Percentiles rank a stretch among this genome's conserved stretches.
phyloP scores from a whole-genome alignment of 2,888 invertebrate genomes.

The Eristalinus sepulchralis region DNA sequence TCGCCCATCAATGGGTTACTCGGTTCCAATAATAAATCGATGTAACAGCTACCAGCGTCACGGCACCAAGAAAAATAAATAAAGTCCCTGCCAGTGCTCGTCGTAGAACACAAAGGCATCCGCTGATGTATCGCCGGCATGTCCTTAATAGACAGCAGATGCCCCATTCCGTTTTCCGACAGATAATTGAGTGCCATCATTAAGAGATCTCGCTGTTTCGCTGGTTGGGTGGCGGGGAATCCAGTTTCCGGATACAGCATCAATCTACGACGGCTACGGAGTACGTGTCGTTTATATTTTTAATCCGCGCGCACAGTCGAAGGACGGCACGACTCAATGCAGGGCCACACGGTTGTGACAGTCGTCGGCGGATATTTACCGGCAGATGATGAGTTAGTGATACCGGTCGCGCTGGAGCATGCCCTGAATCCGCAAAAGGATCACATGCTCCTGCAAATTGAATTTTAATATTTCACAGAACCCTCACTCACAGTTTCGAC shows the following conservation, averaged over 20 bases:
- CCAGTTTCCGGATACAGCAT: neutral
- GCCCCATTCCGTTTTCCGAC: neutral
- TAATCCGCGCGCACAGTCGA: neutral
- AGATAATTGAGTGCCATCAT: neutral
- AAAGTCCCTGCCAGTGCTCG: neutral
- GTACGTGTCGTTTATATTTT: neutral
- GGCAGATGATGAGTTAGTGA: neutral
- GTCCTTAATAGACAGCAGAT: neutral
- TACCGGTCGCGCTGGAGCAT: neutral
- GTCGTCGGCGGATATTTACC: neutral
- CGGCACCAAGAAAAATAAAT: neutral
- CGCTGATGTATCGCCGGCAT: conserved; percentile 12
- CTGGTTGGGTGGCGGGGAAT: neutral
- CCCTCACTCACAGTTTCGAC: neutral
- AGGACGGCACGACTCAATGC: neutral
- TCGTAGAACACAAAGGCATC: neutral
- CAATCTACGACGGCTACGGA: neutral
- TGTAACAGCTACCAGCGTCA: neutral
- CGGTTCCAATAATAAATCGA: neutral
- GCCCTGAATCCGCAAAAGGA: neutral
- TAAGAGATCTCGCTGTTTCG: neutral
- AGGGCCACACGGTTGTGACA: neutral
- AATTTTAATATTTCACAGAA: neutral
- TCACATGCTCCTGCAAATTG: neutral
- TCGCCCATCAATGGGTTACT: neutral